Evolutionary conservation across 1,140 invertebrate species (phyloP).

Genomic region (Trichomalopsis sarcophagae): DNA sequence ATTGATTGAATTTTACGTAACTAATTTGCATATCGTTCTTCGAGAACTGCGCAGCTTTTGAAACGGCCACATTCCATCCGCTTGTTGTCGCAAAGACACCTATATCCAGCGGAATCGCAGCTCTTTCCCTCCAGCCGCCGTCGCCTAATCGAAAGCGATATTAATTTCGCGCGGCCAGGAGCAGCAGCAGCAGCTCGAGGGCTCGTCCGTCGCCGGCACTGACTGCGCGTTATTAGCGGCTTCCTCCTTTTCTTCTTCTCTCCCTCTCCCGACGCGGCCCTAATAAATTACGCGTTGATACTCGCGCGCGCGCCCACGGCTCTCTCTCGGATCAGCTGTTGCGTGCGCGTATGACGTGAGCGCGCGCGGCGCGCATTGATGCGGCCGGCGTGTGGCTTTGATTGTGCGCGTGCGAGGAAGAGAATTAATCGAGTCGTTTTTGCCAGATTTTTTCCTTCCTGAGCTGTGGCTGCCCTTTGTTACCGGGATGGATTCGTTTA

Average conservation of each 20-base stretch:
- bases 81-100: not conserved
- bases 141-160: conserved; percentile 44
- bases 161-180: conserved; percentile 25
- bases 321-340: conserved; percentile 21
- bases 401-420: not conserved
- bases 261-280: not conserved
- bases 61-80: no score
- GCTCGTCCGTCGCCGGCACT: conserved; percentile 4
- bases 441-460: not conserved
- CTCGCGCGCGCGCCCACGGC: conserved; percentile 13
- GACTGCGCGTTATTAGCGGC: conserved; percentile 29
- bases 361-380: not conserved
- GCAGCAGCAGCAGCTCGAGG: not conserved
- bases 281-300: conserved; percentile 43
- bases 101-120: no score
- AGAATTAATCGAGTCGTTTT: conserved; percentile 27
- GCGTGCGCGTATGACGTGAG: not conserved
- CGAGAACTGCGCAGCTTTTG: no score
- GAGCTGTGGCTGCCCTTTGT: not conserved
- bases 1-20: not conserved
- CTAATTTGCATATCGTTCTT: no score
- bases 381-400: not conserved
- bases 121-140: not conserved
- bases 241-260: conserved; percentile 13
- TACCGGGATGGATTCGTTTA: not conserved